phyloP scores from a whole-genome alignment of 2,888 invertebrate genomes.

The Siphlonurus alternatus region DNA sequence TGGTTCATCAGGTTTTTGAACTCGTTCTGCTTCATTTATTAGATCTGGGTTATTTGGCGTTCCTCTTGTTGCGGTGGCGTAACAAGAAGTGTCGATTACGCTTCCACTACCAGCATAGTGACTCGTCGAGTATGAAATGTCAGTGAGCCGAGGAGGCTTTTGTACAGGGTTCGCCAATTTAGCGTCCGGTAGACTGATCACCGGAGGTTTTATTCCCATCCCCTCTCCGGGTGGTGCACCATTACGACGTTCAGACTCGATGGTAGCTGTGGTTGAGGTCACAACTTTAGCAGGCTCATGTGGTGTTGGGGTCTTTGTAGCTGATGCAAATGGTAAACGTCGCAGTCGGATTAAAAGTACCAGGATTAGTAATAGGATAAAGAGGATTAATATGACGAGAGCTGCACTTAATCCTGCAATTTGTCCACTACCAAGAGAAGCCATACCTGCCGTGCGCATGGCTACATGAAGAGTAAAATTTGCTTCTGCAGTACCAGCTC shows the following conservation, averaged over 20 bases:
- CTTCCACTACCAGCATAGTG: slow-evolving; percentile 51
- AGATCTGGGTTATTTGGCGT: slow-evolving; percentile 17
- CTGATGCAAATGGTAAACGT: slow-evolving; percentile 1
- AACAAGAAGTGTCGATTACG: slow-evolving; percentile 14
- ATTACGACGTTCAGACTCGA: slow-evolving; percentile 23
- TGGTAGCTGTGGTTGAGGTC: slow-evolving; percentile 23
- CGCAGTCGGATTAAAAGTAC: slow-evolving; percentile 46
- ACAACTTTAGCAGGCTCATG: slow-evolving; percentile 21
- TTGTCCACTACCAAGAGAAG: slow-evolving; percentile 50
- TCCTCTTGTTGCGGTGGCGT: neutral
- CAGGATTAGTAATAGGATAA: slow-evolving; percentile 22
- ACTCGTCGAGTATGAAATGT: slow-evolving; percentile 49
- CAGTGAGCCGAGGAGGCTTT: slow-evolving; percentile 51
- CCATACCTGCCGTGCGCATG: slow-evolving; percentile 60
- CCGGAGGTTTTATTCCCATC: slow-evolving; percentile 31
- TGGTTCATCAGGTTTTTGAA: slow-evolving; percentile 11
- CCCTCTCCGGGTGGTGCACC: slow-evolving; percentile 27
- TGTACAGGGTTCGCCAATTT: slow-evolving; percentile 40
- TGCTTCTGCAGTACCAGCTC: slow-evolving; percentile 71
- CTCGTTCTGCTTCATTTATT: slow-evolving; percentile 19
- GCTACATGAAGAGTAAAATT: slow-evolving; percentile 77
- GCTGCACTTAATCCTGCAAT: slow-evolving; percentile 49
- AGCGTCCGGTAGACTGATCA: neutral
- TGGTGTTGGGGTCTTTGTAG: slow-evolving; percentile 51
- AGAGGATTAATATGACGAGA: slow-evolving; percentile 17